Evolutionary conservation across 2,797 vertebrate genomes (phyloP).

Genomic region (Tapera naevia): DNA sequence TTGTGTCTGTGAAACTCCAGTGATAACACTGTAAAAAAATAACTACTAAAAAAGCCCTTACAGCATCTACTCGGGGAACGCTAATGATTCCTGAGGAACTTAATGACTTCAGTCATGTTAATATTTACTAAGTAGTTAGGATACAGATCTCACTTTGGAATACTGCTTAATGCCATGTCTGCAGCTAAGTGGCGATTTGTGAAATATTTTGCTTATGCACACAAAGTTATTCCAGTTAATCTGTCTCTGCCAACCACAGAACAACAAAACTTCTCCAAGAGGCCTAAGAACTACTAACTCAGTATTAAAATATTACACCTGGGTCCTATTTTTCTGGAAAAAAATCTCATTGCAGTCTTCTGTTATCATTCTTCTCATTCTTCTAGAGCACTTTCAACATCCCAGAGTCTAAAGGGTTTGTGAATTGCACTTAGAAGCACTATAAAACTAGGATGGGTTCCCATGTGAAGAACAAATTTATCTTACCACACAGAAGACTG

Average conservation of each 20-base stretch:
- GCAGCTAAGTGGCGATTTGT: not conserved
- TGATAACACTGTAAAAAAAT: conserved; percentile 1
- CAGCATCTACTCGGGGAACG: not conserved
- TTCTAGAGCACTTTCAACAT: not conserved
- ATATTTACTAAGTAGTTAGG: not conserved
- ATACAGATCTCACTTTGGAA: not conserved
- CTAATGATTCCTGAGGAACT: not conserved
- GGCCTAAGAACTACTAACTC: not conserved
- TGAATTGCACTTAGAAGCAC: not conserved
- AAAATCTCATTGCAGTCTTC: not conserved
- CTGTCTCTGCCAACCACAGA: not conserved
- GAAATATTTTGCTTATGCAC: not conserved
- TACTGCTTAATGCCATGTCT: not conserved
- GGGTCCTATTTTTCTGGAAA: not conserved
- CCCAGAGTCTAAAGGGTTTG: not conserved
- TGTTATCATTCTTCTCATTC: not conserved
- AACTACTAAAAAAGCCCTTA: not conserved
- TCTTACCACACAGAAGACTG: not conserved
- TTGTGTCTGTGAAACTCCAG: conserved; percentile 4
- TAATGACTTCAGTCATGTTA: not conserved
- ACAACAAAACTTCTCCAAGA: not conserved
- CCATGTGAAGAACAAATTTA: not conserved
- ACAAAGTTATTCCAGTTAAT: not conserved
- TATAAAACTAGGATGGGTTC: not conserved
- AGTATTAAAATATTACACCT: not conserved